phyloP scores from a whole-genome alignment of 2,113 vertebrate species.

The Reinhardtius hippoglossoides region DNA sequence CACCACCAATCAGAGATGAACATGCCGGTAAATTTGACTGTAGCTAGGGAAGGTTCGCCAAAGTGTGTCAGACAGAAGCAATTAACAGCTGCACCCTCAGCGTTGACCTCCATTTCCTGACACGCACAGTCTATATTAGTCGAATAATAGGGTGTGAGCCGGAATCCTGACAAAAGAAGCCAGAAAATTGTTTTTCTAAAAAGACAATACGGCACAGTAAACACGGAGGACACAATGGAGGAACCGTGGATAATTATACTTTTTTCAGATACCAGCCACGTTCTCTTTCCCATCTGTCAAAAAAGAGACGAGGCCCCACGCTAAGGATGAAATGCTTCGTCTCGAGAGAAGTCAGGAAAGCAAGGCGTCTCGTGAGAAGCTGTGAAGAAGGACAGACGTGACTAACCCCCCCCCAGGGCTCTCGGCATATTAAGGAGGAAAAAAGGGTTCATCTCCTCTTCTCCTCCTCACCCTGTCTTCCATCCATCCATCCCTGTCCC shows the following conservation, averaged over 20 bases:
- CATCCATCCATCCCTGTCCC: background rate
- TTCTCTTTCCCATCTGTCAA: constrained; percentile 19
- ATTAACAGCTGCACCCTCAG: constrained; percentile 54
- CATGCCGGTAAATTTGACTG: constrained; percentile 17
- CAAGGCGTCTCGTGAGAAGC: constrained; percentile 21
- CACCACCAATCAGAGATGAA: background rate
- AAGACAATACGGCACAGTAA: background rate
- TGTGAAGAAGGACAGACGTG: constrained; percentile 32
- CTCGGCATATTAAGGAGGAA: constrained; percentile 20
- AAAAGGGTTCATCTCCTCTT: constrained; percentile 10
- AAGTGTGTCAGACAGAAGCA: constrained; percentile 62
- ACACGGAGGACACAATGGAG: background rate
- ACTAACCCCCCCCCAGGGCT: constrained; percentile 1
- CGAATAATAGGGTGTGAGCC: constrained; percentile 39
- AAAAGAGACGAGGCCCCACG: background rate
- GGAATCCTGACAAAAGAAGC: constrained; percentile 24
- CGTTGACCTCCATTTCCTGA: constrained; percentile 62
- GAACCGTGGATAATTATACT: background rate
- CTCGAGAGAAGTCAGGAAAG: constrained; percentile 3
- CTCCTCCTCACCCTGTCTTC: background rate
- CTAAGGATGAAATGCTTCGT: background rate
- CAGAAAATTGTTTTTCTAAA: background rate
- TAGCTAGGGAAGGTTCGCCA: constrained; percentile 26
- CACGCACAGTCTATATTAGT: constrained; percentile 44
- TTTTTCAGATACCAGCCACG: background rate